Percentiles rank a stretch among this genome's conserved stretches.
Evolutionary conservation across 2,888 invertebrate genomes (phyloP).

Genomic region (Lordiphosa andalusiaca): DNA sequence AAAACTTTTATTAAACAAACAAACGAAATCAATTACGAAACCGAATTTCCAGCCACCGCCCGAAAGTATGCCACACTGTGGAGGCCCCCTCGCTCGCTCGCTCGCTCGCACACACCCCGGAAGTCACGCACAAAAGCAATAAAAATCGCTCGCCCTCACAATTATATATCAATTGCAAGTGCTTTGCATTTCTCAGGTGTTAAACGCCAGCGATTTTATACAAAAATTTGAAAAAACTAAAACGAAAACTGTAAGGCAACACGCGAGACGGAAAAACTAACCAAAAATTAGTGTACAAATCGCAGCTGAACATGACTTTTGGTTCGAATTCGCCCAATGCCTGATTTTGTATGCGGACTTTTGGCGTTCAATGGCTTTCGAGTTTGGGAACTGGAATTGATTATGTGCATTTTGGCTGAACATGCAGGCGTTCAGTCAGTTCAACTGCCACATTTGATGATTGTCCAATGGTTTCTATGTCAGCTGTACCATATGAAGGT

Average conservation of each 20-base stretch:
- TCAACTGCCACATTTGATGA: no score
- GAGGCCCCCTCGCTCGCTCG: constrained; percentile 11
- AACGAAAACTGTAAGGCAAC: constrained; percentile 6
- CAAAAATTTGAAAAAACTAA: constrained; percentile 18
- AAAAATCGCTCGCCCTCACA: constrained; percentile 29
- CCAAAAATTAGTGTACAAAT: constrained; percentile 25
- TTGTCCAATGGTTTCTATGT: no score
- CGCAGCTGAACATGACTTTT: constrained; percentile 12
- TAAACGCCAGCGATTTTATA: constrained; percentile 41
- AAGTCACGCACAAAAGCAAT: constrained; percentile 54
- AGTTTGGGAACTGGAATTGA: no score
- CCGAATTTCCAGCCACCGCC: constrained; percentile 16
- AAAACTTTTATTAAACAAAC: constrained; percentile 37
- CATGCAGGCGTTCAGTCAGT: no score
- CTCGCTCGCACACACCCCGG: no score
- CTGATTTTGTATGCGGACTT: not conserved
- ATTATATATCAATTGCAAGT: constrained; percentile 10
- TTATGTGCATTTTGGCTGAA: no score
- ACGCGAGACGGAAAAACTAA: constrained; percentile 42
- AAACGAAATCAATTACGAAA: constrained; percentile 24
- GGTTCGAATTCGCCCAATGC: not conserved
- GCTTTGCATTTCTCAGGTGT: constrained; percentile 42
- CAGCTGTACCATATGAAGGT: no score
- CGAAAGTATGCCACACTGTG: constrained; percentile 37
- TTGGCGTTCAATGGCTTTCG: not conserved